Evolutionary conservation across 2,888 invertebrate genomes (phyloP).

Genomic region (Melipona bicolor): DNA sequence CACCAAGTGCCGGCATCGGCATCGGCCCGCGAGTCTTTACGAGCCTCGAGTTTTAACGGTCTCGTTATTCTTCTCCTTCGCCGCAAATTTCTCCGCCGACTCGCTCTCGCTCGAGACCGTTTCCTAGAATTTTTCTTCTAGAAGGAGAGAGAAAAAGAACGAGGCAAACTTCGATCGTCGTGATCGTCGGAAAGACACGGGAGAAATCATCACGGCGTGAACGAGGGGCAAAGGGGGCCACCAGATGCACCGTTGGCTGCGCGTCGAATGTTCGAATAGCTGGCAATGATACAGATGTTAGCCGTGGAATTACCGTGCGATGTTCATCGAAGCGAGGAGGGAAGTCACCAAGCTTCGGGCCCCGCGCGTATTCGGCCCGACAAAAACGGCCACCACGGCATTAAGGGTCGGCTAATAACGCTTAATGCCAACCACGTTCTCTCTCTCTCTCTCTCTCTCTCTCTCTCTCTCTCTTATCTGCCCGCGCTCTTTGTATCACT

Average conservation of each 20-base stretch:
- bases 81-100: too few relatives aligned
- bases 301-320: conserved; percentile 46
- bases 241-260: conserved; percentile 74
- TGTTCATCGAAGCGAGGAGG: conserved; percentile 64
- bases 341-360: conserved; percentile 58
- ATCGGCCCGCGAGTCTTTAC: conserved; percentile 7
- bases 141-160: too few relatives aligned
- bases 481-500: neutral
- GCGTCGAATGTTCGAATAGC: conserved; percentile 74
- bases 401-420: conserved; percentile 81
- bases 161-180: too few relatives aligned
- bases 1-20: too few relatives aligned
- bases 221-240: neutral
- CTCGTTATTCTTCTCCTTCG: too few relatives aligned
- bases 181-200: too few relatives aligned
- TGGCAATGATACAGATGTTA: conserved; percentile 83
- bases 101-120: too few relatives aligned
- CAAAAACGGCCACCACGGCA: conserved; percentile 70
- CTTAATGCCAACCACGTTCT: conserved; percentile 75
- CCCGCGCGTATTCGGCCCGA: conserved; percentile 11
- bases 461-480: neutral
- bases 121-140: too few relatives aligned
- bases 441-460: conserved; percentile 33
- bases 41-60: conserved; percentile 37
- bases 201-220: neutral